Evolutionary conservation across 1,140 invertebrate species (phyloP).

Genomic region (Limonius californicus): DNA sequence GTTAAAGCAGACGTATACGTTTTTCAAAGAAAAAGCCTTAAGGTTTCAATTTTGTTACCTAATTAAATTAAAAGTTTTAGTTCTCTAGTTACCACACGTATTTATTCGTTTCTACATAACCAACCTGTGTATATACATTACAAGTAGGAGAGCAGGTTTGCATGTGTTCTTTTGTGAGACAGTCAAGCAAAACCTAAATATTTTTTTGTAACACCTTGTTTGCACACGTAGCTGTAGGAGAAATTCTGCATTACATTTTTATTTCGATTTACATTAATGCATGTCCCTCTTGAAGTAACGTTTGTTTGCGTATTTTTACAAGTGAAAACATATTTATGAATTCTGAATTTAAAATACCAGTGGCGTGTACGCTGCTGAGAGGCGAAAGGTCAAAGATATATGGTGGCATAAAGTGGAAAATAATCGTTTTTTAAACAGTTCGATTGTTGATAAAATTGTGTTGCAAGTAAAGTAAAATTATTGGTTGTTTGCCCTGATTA

Average conservation of each 20-base stretch:
- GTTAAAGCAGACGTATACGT: too few relatives aligned
- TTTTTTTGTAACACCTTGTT: background rate
- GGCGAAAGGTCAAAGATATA: background rate
- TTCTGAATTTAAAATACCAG: background rate
- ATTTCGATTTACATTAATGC: conserved; percentile 4
- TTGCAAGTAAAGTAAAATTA: background rate
- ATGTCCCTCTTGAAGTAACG: background rate
- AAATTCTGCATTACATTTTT: background rate
- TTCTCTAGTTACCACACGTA: too few relatives aligned
- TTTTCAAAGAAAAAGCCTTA: too few relatives aligned
- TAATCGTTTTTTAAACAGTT: background rate
- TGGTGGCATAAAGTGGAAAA: background rate
- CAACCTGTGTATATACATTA: background rate
- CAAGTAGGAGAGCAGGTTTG: background rate
- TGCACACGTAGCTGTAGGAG: background rate
- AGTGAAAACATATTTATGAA: conserved; percentile 11
- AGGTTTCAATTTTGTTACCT: too few relatives aligned
- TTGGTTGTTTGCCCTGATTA: too few relatives aligned
- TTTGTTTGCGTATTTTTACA: background rate
- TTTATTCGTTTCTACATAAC: too few relatives aligned
- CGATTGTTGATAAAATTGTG: background rate
- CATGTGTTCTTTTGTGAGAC: background rate
- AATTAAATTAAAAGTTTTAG: too few relatives aligned
- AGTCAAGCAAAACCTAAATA: background rate
- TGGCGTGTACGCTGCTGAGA: background rate